Evolutionary conservation across 2,888 invertebrate species (phyloP).

Genomic region (Leptopterna dolabrata): DNA sequence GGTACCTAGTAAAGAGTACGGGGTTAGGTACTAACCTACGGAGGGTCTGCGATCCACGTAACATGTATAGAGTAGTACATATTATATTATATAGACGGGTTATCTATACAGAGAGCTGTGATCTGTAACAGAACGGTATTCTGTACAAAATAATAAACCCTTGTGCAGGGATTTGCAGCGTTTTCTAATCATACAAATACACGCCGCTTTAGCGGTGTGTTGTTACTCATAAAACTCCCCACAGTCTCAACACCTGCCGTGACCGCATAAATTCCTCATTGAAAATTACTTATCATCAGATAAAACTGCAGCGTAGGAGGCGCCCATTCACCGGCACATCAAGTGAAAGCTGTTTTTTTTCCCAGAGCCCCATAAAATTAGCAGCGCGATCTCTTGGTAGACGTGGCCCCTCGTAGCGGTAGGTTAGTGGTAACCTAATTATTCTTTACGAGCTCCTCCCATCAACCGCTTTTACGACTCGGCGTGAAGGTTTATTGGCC

Average conservation of each 20-base stretch:
- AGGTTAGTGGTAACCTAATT: conserved; percentile 42
- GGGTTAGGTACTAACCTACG: no score
- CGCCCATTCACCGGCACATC: conserved; percentile 10
- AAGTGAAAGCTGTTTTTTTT: conserved; percentile 13
- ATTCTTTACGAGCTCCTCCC: conserved; percentile 48
- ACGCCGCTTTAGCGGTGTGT: no score
- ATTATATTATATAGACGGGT: no score
- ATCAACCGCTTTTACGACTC: conserved; percentile 48
- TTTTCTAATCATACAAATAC: no score
- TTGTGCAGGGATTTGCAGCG: no score
- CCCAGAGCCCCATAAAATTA: conserved; percentile 32
- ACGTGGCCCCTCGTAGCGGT: not conserved
- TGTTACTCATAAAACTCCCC: not conserved
- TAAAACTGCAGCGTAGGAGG: not conserved
- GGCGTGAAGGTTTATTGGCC: conserved; percentile 45
- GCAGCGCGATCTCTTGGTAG: conserved; percentile 22
- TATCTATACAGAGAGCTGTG: no score
- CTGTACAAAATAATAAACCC: no score
- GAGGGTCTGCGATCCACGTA: no score
- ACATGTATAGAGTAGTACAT: no score
- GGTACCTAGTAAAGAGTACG: no score
- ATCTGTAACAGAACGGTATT: no score
- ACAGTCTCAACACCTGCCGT: not conserved
- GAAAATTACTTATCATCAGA: not conserved
- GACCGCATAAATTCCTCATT: not conserved